Evolutionary conservation across 2,113 vertebrate genomes (phyloP).

Genomic region (Pan paniscus): DNA sequence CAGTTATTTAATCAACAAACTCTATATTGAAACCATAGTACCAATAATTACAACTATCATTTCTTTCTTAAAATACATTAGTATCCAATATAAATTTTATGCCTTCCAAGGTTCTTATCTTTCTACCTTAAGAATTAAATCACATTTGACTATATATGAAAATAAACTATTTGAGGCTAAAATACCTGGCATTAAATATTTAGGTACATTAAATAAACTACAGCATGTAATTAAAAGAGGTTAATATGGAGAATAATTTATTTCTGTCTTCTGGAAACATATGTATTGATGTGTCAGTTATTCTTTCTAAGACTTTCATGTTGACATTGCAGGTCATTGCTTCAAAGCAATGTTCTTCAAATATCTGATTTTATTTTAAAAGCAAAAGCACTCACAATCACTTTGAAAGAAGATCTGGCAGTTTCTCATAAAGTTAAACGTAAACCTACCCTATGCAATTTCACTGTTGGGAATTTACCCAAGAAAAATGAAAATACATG

Average conservation of each 20-base stretch:
- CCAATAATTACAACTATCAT: neutral
- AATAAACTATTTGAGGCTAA: neutral
- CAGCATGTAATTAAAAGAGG: neutral
- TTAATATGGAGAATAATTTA: neutral
- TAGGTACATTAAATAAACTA: constrained; percentile 16
- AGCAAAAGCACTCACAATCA: neutral
- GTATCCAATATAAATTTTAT: neutral
- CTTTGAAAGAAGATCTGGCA: neutral
- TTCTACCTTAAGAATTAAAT: constrained; percentile 29
- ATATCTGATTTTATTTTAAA: constrained; percentile 20
- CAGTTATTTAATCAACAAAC: neutral
- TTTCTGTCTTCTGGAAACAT: neutral
- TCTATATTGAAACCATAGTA: neutral
- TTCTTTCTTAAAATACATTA: constrained; percentile 6
- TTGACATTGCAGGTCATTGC: neutral
- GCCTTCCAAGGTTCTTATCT: neutral
- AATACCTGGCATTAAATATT: neutral
- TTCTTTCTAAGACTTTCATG: neutral
- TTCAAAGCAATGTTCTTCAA: neutral
- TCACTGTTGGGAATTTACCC: neutral
- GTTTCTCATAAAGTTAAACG: constrained; percentile 1
- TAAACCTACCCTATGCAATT: neutral
- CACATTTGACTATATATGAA: neutral
- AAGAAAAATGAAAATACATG: neutral
- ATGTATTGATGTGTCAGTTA: neutral